phyloP scores from a whole-genome alignment of 2,888 invertebrate genomes.

The Drosophila paranaensis region DNA sequence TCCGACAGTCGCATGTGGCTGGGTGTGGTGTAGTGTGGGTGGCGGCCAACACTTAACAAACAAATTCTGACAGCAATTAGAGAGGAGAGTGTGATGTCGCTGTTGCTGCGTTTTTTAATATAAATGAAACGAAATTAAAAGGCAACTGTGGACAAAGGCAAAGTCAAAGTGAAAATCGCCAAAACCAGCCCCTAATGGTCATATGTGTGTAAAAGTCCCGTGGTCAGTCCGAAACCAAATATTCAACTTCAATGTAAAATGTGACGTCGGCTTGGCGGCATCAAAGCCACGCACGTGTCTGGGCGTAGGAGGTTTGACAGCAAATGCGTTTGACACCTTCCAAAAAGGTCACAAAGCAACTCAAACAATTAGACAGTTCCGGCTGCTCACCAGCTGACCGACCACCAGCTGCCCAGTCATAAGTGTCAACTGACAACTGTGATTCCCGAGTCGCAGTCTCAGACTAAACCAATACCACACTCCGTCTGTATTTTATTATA shows the following conservation, averaged over 20 bases:
- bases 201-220: conserved; percentile 45
- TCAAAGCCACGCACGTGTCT: conserved; percentile 55
- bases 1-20: not conserved
- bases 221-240: conserved; percentile 56
- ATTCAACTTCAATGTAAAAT: conserved; percentile 46
- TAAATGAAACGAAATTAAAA: conserved; percentile 76
- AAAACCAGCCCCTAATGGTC: conserved; percentile 51
- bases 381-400: conserved; percentile 50
- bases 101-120: conserved; percentile 54
- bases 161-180: conserved; percentile 28
- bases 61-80: conserved; percentile 72
- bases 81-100: conserved; percentile 34
- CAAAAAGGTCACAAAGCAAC: conserved; percentile 63
- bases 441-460: conserved; percentile 24
- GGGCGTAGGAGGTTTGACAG: conserved; percentile 48
- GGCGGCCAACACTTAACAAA: conserved; percentile 64
- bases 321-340: conserved; percentile 79
- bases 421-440: conserved; percentile 42
- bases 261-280: conserved; percentile 31
- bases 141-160: conserved; percentile 73
- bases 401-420: conserved; percentile 44
- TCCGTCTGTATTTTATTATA: conserved; percentile 6
- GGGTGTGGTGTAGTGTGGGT: conserved; percentile 49
- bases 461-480: conserved; percentile 7
- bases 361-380: conserved; percentile 64